Percentiles rank a stretch among this genome's conserved stretches.
These are phyloP conservation scores for Amaurobius ferox DNA, from an alignment of 2,888 invertebrate species.

Conservation along the genomic window DNA sequence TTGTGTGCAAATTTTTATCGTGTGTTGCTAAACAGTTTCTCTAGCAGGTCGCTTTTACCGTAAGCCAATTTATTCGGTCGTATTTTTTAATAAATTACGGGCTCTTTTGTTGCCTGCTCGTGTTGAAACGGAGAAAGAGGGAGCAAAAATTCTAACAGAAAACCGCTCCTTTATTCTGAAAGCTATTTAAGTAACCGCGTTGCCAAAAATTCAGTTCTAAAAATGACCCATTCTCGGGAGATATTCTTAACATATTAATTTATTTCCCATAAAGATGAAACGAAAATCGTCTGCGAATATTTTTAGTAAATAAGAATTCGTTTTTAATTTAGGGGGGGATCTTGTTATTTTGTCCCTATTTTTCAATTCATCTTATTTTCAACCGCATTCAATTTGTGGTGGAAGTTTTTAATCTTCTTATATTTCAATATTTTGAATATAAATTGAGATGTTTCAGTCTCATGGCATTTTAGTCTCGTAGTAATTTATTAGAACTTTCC, in stretches of 20 bases:
- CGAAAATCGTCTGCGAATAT: too few species aligned
- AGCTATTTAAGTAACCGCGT: not conserved
- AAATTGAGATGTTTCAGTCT: too few species aligned
- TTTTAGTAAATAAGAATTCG: too few species aligned
- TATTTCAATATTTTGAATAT: too few species aligned
- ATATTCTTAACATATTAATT: not conserved
- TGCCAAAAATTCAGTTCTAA: not conserved
- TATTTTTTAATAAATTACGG: constrained; percentile 35
- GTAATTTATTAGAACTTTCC: too few species aligned
- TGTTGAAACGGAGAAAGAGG: not conserved
- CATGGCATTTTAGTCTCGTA: too few species aligned
- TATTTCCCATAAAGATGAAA: not conserved
- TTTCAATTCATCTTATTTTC: too few species aligned
- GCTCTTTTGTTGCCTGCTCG: constrained; percentile 17
- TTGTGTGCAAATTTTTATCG: constrained; percentile 35
- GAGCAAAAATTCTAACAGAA: not conserved
- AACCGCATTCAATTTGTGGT: too few species aligned
- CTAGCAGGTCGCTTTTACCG: not conserved
- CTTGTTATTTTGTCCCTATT: too few species aligned
- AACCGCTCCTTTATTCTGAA: not conserved
- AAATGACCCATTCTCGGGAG: not conserved
- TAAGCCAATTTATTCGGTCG: constrained; percentile 18
- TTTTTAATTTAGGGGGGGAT: too few species aligned
- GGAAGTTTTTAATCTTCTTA: too few species aligned
- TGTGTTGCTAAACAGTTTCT: constrained; percentile 2